Base-by-base conservation (phyloP, 2,888 invertebrate species). In the Chrysolina americana region DNA sequence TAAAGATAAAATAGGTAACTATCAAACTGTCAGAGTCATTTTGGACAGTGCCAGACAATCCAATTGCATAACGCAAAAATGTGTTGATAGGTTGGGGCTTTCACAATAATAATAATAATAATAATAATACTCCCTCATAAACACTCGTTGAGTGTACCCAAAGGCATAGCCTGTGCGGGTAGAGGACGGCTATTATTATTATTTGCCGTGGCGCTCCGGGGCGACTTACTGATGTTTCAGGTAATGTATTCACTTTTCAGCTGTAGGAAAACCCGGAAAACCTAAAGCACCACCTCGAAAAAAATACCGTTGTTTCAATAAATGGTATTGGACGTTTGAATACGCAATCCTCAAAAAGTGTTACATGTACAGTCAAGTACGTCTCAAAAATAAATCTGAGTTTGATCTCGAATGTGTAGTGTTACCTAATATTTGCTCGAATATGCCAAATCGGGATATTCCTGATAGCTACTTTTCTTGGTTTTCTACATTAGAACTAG, bases 41-140 rank as follows among this genome's bases (percentile, higher is more conserved):
- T 47, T 47, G 47, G 47, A 47, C 47, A 47, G 47, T 47, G 47
- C 47, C n/a, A 47, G 47, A 3, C 47, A 47, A n/a, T 47, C 47
- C n/a, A 47, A 47, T 47, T 47, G 13, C n/a, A 47, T 47, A 4
- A 15, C 47, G 3, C 13, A 15, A 15, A 47, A 47, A 15, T 47
- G 47, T 47, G n/a, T 47, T 47, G 15, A 47, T 6, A 47, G 47
- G 15, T 47, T 47, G 0, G 47, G 47, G 15, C 47, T 47, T 4
- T 47, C 15, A n/a, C 47, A 47, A n/a, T n/a, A n/a, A n/a, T n/a
- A n/a, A n/a, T n/a, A 8, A n/a, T n/a, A n/a, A n/a, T n/a, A n/a
- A n/a, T n/a, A n/a, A n/a, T n/a, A n/a, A n/a, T n/a, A n/a, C n/a
- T n/a, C n/a, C n/a, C n/a, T n/a, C n/a, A n/a, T n/a, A n/a, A n/a